Conservation (phyloP, 2,888 invertebrate genomes). For the Ormyrus thymus region DNA sequence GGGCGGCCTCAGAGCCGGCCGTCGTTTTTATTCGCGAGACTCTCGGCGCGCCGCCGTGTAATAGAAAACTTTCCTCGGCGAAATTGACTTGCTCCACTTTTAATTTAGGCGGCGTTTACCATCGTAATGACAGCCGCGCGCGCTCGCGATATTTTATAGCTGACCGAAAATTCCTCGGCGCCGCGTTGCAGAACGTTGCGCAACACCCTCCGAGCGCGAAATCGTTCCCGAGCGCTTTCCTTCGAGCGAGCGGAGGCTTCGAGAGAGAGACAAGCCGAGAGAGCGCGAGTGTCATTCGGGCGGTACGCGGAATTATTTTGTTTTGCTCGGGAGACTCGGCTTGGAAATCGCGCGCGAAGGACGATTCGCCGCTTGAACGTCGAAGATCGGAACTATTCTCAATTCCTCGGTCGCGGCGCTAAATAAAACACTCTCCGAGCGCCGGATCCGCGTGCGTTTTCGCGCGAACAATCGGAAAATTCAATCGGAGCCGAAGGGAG, state of each 20-base stretch:
- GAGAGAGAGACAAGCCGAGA: not conserved
- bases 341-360: conserved; percentile 31
- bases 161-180: conserved; percentile 36
- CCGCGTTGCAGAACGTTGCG: conserved; percentile 38
- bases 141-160: not conserved
- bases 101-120: not conserved
- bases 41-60: not conserved
- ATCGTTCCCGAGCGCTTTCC: no score
- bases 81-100: conserved; percentile 1
- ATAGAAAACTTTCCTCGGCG: not conserved
- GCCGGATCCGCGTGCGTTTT: not conserved
- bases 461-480: not conserved
- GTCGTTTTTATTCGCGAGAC: no score
- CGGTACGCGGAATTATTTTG: conserved; percentile 41
- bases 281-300: conserved; percentile 47
- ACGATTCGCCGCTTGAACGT: conserved; percentile 1
- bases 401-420: not conserved
- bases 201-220: not conserved
- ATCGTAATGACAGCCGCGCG: not conserved
- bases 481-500: not conserved
- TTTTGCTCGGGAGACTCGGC: conserved; percentile 35
- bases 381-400: not conserved
- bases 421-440: not conserved
- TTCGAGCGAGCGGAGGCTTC: no score
- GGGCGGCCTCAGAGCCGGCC: no score